Base-by-base conservation (phyloP, 2,797 vertebrate genomes). In the Cirrhinus molitorella region DNA sequence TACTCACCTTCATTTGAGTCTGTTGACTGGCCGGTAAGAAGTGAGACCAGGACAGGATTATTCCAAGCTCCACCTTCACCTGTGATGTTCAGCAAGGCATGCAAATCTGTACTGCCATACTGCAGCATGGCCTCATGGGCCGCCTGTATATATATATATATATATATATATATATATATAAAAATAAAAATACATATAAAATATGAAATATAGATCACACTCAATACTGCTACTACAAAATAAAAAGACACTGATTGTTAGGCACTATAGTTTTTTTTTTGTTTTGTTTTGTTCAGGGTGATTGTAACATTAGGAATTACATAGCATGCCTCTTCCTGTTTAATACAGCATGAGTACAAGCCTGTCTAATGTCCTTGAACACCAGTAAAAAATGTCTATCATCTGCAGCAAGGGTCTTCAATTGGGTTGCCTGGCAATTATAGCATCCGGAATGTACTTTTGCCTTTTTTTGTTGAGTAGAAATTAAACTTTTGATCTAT, bases 101-200 rank as follows among this genome's bases (percentile, higher is more conserved):
- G 97, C 68, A 99, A 95, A 90, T 99, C 98, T 90, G 96, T 97
- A 93, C 98, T 98, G 51, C 97, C 98, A 93, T 96, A 99, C 92
- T 97, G 96, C 91, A 97, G 85, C 90, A 99, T 95, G 80, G 94
- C 95, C 90, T 96, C 95, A 90, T 99, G 97, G 75, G 97, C 97
- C 87, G 96, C 95, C 98, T 99, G 91, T 49, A 11, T 10, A 43
- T 10, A 43, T 43, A 43, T 43, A 37, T 37, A 6, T 37, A 37
- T 37, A 37, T 37, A 40, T 0, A 40, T n/a, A n/a, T n/a, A n/a
- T n/a, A n/a, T n/a, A n/a, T n/a, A n/a, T n/a, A n/a, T n/a, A n/a
- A n/a, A n/a, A n/a, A n/a, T n/a, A n/a, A n/a, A n/a, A n/a, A n/a
- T n/a, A n/a, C n/a, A n/a, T n/a, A n/a, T n/a, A n/a, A 40, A 40